phyloP scores from a whole-genome alignment of 2,113 vertebrate species.

The Ia io region DNA sequence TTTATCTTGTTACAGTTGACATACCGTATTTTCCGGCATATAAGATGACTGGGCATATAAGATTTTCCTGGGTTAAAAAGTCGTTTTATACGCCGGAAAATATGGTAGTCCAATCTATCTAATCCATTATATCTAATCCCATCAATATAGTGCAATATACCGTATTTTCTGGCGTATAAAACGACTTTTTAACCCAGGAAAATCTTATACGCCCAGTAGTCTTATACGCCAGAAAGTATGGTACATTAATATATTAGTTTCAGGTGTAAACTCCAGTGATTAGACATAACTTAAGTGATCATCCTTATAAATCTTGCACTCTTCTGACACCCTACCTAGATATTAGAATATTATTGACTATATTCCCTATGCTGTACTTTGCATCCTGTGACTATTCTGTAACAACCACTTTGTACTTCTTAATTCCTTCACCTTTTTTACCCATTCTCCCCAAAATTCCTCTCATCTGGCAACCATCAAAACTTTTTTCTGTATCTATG shows the following conservation, averaged over 20 bases:
- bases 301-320: background rate
- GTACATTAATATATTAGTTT: background rate
- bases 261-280: background rate
- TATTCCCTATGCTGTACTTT: background rate
- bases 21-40: too few relatives aligned
- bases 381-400: background rate
- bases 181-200: too few relatives aligned
- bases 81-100: too few relatives aligned
- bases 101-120: too few relatives aligned
- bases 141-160: too few relatives aligned
- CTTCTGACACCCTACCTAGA: background rate
- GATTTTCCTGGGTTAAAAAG: too few relatives aligned
- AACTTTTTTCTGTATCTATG: background rate
- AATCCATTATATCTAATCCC: too few relatives aligned
- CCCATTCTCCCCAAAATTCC: background rate
- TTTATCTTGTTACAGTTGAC: background rate
- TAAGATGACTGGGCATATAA: too few relatives aligned
- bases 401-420: background rate
- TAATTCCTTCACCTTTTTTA: background rate
- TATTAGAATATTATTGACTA: background rate
- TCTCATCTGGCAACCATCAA: background rate
- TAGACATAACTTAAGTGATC: background rate
- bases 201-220: too few relatives aligned
- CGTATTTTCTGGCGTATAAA: too few relatives aligned
- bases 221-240: too few relatives aligned